These are phyloP conservation scores for Scaptomyza flava DNA, from an alignment of 2,888 invertebrate species.

Conservation along the genomic window DNA sequence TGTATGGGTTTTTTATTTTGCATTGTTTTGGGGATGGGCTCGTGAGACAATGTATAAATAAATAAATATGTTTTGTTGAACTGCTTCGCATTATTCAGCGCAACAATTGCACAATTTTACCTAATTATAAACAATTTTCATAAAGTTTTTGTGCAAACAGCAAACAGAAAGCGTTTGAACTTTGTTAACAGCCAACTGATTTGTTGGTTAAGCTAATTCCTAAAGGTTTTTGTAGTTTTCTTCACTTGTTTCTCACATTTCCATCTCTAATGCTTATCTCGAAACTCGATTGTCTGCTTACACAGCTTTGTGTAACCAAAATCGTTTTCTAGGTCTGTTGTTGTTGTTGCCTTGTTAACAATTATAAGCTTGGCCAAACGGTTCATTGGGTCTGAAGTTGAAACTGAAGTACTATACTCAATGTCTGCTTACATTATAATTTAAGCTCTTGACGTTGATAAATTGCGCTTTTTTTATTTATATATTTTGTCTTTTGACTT, in stretches of 20 bases:
- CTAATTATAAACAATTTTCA: no score
- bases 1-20: neutral
- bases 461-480: conserved; percentile 47
- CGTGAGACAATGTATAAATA: conserved; percentile 31
- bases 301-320: conserved; percentile 53
- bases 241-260: conserved; percentile 8
- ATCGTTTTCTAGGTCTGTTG: neutral
- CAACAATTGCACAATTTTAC: conserved; percentile 15
- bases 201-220: no score
- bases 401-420: conserved; percentile 32
- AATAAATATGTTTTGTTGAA: conserved; percentile 17
- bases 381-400: conserved; percentile 41
- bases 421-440: conserved; percentile 40
- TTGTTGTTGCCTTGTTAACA: conserved; percentile 38
- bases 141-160: conserved; percentile 3
- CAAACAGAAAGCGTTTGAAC: no score
- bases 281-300: conserved; percentile 9
- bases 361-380: conserved; percentile 50
- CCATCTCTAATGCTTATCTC: conserved; percentile 36
- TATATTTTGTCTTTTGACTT: conserved; percentile 1
- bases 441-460: conserved; percentile 70
- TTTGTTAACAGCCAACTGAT: no score
- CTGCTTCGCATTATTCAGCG: conserved; percentile 12
- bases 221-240: no score
- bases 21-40: conserved; percentile 49